phyloP scores from a whole-genome alignment of 2,113 vertebrate genomes.

The Heterocephalus glaber region DNA sequence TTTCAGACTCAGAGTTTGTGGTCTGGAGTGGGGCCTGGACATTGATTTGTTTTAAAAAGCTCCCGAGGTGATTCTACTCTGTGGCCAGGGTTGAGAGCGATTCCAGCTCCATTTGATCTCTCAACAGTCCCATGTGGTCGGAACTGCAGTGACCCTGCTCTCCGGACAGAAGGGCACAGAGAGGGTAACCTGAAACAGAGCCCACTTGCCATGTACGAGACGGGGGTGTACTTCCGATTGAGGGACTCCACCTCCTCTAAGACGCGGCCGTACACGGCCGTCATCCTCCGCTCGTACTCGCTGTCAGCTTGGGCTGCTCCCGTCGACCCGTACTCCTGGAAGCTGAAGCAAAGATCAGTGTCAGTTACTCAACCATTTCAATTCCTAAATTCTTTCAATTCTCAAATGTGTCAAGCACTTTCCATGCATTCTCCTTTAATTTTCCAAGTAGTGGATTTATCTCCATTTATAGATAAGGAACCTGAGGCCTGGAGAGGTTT shows the following conservation, averaged over 20 bases:
- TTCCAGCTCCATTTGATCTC: neutral
- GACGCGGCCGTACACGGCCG: conserved; percentile 94
- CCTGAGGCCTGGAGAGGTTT: neutral
- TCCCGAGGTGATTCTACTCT: neutral
- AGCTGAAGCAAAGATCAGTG: conserved; percentile 84
- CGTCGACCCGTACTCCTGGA: conserved; percentile 92
- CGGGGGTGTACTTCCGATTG: conserved; percentile 95
- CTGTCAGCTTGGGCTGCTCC: conserved; percentile 92
- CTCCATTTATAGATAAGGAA: conserved; percentile 7
- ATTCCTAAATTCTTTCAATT: neutral
- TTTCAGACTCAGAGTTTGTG: neutral
- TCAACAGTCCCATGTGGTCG: neutral
- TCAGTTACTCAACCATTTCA: neutral
- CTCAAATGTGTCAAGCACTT: neutral
- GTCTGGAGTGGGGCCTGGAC: neutral
- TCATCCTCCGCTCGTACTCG: conserved; percentile 96
- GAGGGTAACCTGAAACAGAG: neutral
- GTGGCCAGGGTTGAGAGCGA: neutral
- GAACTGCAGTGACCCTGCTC: neutral
- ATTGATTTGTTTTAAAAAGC: neutral
- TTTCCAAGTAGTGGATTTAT: conserved; percentile 6
- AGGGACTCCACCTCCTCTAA: conserved; percentile 96
- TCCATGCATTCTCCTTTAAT: neutral
- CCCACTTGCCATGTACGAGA: conserved; percentile 93
- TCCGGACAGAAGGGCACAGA: neutral